Evolutionary conservation across 2,888 invertebrate species (phyloP).

Genomic region (Ormyrus nitidulus): DNA sequence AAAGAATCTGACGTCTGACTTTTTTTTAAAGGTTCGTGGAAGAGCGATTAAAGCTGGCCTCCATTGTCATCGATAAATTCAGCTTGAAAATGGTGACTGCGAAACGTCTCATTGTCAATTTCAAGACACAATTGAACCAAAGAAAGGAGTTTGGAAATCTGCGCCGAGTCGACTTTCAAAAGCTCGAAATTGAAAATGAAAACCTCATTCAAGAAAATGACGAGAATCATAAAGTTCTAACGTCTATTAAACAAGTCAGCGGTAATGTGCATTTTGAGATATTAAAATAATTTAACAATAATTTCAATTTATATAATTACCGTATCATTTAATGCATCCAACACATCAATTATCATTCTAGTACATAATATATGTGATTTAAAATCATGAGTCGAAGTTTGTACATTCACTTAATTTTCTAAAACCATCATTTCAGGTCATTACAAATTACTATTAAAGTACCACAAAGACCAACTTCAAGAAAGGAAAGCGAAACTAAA

Average conservation of each 20-base stretch:
- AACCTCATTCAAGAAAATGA: constrained; percentile 78
- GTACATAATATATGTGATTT: no score
- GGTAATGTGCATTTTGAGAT: no score
- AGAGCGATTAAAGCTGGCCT: constrained; percentile 79
- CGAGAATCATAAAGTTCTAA: constrained; percentile 68
- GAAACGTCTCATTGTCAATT: constrained; percentile 66
- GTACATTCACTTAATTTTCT: background rate
- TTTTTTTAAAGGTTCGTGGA: constrained; percentile 77
- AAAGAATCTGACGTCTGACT: background rate
- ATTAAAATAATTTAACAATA: background rate
- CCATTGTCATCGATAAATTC: constrained; percentile 79
- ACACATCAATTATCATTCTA: no score
- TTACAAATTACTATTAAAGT: constrained; percentile 78
- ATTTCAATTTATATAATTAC: no score
- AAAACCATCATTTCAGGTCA: constrained; percentile 59
- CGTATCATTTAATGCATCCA: no score
- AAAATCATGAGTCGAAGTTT: no score
- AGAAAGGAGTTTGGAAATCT: constrained; percentile 80
- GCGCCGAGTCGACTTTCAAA: constrained; percentile 81
- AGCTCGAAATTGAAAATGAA: constrained; percentile 80
- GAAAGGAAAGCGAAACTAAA: constrained; percentile 76
- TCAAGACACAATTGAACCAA: constrained; percentile 75
- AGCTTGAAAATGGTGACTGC: constrained; percentile 79
- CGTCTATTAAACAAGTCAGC: background rate
- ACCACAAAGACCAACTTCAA: constrained; percentile 78